Evolutionary conservation across 2,888 invertebrate species (phyloP).

Genomic region (Drosophila anceps): DNA sequence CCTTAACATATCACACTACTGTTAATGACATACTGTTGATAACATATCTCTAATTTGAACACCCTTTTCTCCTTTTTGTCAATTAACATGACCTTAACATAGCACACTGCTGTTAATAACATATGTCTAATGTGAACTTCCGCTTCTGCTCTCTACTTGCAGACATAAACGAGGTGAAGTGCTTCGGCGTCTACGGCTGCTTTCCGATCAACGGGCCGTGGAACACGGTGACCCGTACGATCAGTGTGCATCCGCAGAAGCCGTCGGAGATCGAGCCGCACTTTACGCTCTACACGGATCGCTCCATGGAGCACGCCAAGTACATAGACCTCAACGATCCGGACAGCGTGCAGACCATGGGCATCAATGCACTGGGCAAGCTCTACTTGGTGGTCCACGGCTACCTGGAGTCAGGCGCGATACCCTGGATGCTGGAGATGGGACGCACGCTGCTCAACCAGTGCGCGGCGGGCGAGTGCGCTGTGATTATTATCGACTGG

Average conservation of each 20-base stretch:
- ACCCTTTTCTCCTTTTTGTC: no score
- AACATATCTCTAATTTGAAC: no score
- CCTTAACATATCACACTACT: no score
- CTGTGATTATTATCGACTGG: constrained; percentile 94
- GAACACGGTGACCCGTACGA: constrained; percentile 91
- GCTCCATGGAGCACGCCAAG: constrained; percentile 86
- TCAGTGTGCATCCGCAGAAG: constrained; percentile 91
- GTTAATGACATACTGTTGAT: neutral
- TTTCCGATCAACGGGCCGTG: constrained; percentile 92
- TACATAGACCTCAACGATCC: constrained; percentile 89
- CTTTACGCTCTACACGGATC: constrained; percentile 87
- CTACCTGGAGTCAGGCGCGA: constrained; percentile 93
- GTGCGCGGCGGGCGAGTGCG: constrained; percentile 89
- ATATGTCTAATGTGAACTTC: neutral
- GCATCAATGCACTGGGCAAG: constrained; percentile 88
- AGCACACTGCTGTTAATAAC: neutral
- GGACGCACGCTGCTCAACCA: constrained; percentile 89
- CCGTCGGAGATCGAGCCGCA: constrained; percentile 88
- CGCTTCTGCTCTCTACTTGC: constrained; percentile 7
- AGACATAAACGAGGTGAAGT: constrained; percentile 87
- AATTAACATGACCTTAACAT: constrained; percentile 1
- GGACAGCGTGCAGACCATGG: constrained; percentile 88
- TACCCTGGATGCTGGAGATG: constrained; percentile 89
- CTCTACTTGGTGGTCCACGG: constrained; percentile 94
- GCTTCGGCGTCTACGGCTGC: constrained; percentile 93